Base-by-base conservation (phyloP, 2,113 vertebrate species). In the Scophthalmus maximus region DNA sequence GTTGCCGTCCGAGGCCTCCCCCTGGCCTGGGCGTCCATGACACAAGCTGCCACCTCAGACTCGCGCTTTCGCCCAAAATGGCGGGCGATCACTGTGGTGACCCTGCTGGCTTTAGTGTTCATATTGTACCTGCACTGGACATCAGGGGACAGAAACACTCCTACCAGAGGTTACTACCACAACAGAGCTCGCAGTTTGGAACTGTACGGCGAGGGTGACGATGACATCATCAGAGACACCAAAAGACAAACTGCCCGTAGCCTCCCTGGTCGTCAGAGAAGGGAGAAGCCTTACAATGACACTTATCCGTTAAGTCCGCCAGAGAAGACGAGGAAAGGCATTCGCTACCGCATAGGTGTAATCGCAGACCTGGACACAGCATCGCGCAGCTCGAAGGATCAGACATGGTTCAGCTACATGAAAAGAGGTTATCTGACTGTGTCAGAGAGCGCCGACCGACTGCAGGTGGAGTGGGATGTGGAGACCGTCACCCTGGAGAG, bases 391-490 rank as follows among this genome's bases (percentile, higher is more conserved):
- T 51, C 88, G 0, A 91, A 93, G 83, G 90, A 89, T 66, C 95
- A 95, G 79, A 98, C 96, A 3, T 98, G 97, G 97, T 94, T 97
- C 91, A 98, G 97, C 90, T 96, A 95, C 92, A 89, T 98, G 90
- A 96, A 94, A 80, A 95, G 87, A 78, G 97, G 97, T 18, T 84
- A 97, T 72, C 87, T 97, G 81, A 94, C 93, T 0, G 89, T 98
- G 68, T 96, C 95, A 0, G 90, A 93, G 58, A 94, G 94, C 0
- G 95, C 93, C 10, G 94, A 96, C 88, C 87, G 63, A 9, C 92
- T 97, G 82, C 73, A 85, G 0, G 92, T 98, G 82, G 94, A 96
- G 74, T 98, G 97, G 97, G 97, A 98, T 57, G 68, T 78, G 3
- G 92, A 95, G 0, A 85, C 81, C 0, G 76, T 85, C 15, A 68